phyloP scores from a whole-genome alignment of 1,140 invertebrate genomes.

The Dysdera silvatica region DNA sequence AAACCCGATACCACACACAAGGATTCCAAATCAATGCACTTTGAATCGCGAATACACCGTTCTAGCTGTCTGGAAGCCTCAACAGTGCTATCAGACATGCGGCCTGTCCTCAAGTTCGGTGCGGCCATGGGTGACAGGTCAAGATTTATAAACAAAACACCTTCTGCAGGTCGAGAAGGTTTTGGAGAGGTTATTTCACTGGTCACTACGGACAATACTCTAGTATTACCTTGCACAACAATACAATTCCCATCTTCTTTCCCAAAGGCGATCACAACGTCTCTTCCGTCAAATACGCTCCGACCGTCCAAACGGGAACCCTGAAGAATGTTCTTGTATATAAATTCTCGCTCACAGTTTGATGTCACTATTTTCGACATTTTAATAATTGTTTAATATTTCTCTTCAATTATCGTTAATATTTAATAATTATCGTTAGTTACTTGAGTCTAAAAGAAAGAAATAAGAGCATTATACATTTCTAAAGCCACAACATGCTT shows the following conservation, averaged over 20 bases:
- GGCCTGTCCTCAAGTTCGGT: constrained; percentile 64
- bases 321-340: background rate
- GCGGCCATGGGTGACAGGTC: constrained; percentile 76
- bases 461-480: too few relatives aligned
- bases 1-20: constrained; percentile 85
- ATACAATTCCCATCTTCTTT: constrained; percentile 32
- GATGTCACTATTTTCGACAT: too few relatives aligned
- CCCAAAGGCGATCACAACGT: constrained; percentile 31
- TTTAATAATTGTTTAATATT: too few relatives aligned
- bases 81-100: constrained; percentile 60
- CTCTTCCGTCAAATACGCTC: constrained; percentile 17
- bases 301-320: constrained; percentile 32
- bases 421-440: too few relatives aligned
- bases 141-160: constrained; percentile 73
- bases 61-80: constrained; percentile 76
- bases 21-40: constrained; percentile 84
- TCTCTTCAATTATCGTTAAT: too few relatives aligned
- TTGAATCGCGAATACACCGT: constrained; percentile 71
- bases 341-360: constrained; percentile 15
- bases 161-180: constrained; percentile 75
- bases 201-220: constrained; percentile 74
- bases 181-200: constrained; percentile 78
- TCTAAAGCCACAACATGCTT: too few relatives aligned
- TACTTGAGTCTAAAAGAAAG: too few relatives aligned
- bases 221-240: constrained; percentile 42